Conservation (phyloP, 2,113 vertebrate genomes). For the Istiophorus platypterus region DNA sequence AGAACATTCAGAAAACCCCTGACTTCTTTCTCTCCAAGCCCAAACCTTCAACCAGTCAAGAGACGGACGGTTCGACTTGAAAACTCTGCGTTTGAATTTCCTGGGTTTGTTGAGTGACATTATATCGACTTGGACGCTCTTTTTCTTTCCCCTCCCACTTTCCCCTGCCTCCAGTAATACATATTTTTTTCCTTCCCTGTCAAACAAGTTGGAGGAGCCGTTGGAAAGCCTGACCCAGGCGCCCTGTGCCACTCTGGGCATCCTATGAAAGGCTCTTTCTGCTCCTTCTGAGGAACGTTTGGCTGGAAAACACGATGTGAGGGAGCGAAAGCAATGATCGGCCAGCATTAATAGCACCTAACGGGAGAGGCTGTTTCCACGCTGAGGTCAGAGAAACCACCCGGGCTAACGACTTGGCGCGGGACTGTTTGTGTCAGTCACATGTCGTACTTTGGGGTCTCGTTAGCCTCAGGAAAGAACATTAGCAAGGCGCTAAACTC, state of each 20-base stretch:
- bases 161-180: too few relatives aligned
- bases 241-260: constrained; percentile 29
- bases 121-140: background rate
- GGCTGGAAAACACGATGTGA: constrained; percentile 19
- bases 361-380: constrained; percentile 19
- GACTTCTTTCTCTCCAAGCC: too few relatives aligned
- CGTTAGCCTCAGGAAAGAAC: too few relatives aligned
- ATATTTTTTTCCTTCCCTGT: constrained; percentile 15
- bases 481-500: background rate
- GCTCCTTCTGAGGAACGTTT: constrained; percentile 43
- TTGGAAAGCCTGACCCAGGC: constrained; percentile 73
- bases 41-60: background rate
- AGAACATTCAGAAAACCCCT: too few relatives aligned
- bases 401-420: background rate
- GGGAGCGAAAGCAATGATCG: background rate
- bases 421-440: background rate
- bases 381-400: constrained; percentile 47
- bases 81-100: background rate
- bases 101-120: constrained; percentile 22
- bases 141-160: too few relatives aligned
- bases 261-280: constrained; percentile 64
- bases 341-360: constrained; percentile 46
- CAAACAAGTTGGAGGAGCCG: constrained; percentile 58
- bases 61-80: background rate
- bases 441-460: too few relatives aligned